Base-by-base conservation (phyloP, 2,113 vertebrate genomes). In the Trematomus loennbergii region DNA sequence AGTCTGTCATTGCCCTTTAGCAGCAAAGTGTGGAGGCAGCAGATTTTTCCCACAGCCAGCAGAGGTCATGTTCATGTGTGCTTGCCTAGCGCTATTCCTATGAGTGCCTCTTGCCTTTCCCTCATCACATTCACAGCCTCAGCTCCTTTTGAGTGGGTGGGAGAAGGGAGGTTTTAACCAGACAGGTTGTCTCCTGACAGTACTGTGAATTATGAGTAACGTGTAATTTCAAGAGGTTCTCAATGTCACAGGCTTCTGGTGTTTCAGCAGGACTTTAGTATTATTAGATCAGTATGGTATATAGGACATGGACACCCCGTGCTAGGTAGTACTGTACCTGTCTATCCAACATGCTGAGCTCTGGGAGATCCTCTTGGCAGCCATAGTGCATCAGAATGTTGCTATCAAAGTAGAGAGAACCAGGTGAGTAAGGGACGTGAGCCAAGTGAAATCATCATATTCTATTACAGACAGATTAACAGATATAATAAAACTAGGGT, bases 1-100 rank as follows among this genome's bases (percentile, higher is more conserved):
- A 87, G 62, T 90, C 72, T 86, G 86, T 90, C 90, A 89, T 87
- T 92, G 86, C 78, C 84, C 87, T 92, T 91, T 91, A 90, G 75
- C 80, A 69, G 81, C 68, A 89, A 90, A 91, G 66, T 82, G 86
- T 78, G 78, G 84, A 83, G 79, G 63, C 85, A 88, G 87, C 87
- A 89, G 33, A 79, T 81, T 85, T 88, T 86, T 82, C 74, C 68
- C 54, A 78, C 49, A 81, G 60, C 82, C 81, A 82, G 82, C 76
- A 87, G 84, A 88, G 91, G 86, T 93, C 89, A 91, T 75, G 79
- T 86, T 75, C 73, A 76, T 86, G 75, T 83, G 72, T 83, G 87
- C 75, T 77, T 61, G 79, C 79, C 55, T 69, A 18, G 63, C 76
- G 86, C 79, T 87, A 69, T 85, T 88, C 73, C 79, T 79, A 75